Evolutionary conservation across 2,797 vertebrate species (phyloP).

Genomic region (Salarias fasciatus): DNA sequence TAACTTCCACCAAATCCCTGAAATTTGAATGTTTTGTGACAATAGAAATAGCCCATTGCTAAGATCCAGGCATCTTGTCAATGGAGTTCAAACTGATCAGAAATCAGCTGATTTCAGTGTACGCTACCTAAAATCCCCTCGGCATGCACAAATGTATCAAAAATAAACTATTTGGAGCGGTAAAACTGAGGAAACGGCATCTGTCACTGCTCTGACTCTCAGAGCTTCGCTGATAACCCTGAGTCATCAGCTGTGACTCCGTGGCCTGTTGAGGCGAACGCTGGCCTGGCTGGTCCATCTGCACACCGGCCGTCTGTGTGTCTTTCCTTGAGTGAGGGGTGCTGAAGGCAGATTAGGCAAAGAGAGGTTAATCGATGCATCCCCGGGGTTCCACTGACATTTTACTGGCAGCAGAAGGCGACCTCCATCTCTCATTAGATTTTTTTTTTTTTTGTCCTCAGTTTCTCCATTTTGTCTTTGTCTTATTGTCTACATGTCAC

Average conservation of each 20-base stretch:
- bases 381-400: conserved; percentile 77
- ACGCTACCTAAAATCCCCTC: background rate
- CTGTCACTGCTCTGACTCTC: background rate
- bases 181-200: background rate
- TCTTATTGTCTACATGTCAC: conserved; percentile 56
- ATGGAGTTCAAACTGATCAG: too few species aligned
- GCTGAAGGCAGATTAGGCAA: conserved; percentile 63
- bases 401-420: conserved; percentile 70
- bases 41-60: too few species aligned
- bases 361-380: conserved; percentile 82
- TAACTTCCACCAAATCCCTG: too few species aligned
- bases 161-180: background rate
- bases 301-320: conserved; percentile 32
- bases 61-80: too few species aligned
- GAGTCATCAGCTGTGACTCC: conserved; percentile 4
- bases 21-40: too few species aligned
- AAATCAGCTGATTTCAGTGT: too few species aligned
- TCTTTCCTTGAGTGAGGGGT: conserved; percentile 34
- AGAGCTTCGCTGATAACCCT: background rate
- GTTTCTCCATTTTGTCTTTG: conserved; percentile 42
- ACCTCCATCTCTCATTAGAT: conserved; percentile 61
- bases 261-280: conserved; percentile 30
- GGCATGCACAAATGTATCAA: background rate
- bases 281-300: conserved; percentile 39
- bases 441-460: conserved; percentile 44